Percentiles rank a stretch among this genome's conserved stretches.
phyloP scores from a whole-genome alignment of 2,797 vertebrate species.

The Pangasius sanitwongsei region DNA sequence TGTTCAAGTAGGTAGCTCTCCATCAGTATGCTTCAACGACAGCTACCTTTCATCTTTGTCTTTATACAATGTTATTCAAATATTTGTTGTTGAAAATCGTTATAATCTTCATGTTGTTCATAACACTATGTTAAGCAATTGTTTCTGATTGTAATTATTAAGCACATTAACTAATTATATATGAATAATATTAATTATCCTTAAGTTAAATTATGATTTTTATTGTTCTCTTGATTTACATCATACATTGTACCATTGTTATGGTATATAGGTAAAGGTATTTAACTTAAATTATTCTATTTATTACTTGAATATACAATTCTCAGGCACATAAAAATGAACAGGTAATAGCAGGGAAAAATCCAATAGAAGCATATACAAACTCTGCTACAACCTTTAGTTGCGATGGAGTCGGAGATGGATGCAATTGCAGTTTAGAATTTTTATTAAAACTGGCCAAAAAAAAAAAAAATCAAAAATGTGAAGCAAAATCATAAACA shows the following conservation, averaged over 20 bases:
- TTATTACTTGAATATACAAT: not conserved
- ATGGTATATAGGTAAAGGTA: not conserved
- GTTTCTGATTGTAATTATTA: not conserved
- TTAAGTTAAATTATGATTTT: not conserved
- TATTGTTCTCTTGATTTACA: not conserved
- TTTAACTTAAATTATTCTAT: not conserved
- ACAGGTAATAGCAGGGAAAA: not conserved
- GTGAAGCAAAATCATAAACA: too few relatives aligned
- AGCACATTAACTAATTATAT: not conserved
- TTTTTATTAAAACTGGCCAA: too few relatives aligned
- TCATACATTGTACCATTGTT: not conserved
- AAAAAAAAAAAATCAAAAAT: too few relatives aligned
- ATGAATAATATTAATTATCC: not conserved
- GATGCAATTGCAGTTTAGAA: too few relatives aligned
- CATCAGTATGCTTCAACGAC: not conserved
- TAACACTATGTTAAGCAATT: not conserved
- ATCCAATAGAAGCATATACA: not conserved
- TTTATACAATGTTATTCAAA: not conserved
- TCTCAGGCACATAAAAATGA: not conserved
- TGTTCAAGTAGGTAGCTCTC: not conserved
- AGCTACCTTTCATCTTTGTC: not conserved
- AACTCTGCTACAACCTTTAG: not conserved
- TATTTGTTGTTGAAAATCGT: not conserved
- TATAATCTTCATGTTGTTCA: not conserved
- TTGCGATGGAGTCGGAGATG: not conserved